Evolutionary conservation across 2,113 vertebrate species (phyloP), one percentile per base, ranked within the genome.

Genomic region (Malurus elegans): DNA sequence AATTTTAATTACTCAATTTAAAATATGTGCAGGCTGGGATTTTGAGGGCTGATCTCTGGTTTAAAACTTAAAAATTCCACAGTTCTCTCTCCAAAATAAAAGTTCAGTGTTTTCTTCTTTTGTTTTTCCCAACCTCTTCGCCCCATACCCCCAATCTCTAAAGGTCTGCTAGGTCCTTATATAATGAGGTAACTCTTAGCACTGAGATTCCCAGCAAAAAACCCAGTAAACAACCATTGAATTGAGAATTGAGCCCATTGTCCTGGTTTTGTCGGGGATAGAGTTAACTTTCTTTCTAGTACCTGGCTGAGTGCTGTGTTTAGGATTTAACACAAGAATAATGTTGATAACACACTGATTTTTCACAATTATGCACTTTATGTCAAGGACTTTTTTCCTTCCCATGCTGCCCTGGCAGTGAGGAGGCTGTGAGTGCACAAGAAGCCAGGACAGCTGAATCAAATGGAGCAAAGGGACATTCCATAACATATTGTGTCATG

Each of bases 121-220:
- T 38, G 18, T 6, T 14, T 47, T 58, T 26, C 16, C 16, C 2
- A 3, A 6, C 4, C 11, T 34, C 5, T 14, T 7, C 5, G 3
- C 10, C 5, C 20, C 4, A 18, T 2, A 10, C 2, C 3, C 6
- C 2, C 8, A 62, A 1, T 36, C 4, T 40, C 5, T 15, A 40
- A 23, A 2, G 1, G 18, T 47, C 61, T 87, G 10, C 4, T 11
- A 23, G 16, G 19, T 67, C 11, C 28, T 81, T 20, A 12, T 44
- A 36, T 26, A 40, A 10, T 38, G 20, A 45, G 12, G 40, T 29
- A 57, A 38, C 3, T 65, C 45, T 79, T 80, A 26, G 18, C 23
- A 15, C 16, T 72, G 17, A 48, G 28, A 34, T 47, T 50, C 14
- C 62, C 16, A 80, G 31, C 10, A 8, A 73, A 84, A 53, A 28